These are phyloP conservation scores for Melipona bicolor DNA, from an alignment of 2,888 invertebrate genomes.

Conservation along the genomic window DNA sequence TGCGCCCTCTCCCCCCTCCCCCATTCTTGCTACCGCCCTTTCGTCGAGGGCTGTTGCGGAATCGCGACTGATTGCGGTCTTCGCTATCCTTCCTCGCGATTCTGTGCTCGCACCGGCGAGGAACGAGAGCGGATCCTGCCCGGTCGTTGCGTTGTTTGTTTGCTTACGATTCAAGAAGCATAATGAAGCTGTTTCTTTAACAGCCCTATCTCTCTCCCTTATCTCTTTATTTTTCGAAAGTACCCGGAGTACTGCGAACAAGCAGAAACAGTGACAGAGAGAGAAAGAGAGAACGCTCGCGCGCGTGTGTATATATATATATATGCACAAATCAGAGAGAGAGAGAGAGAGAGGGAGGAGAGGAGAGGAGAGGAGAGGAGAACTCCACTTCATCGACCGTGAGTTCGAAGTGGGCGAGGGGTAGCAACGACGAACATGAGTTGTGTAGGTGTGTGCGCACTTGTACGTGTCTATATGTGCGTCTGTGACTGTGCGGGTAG, in stretches of 20 bases:
- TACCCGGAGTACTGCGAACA: conserved; percentile 29
- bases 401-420: conserved; percentile 47
- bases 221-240: conserved; percentile 62
- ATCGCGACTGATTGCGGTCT: conserved; percentile 40
- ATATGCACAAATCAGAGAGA: no score
- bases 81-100: conserved; percentile 37
- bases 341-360: conserved; percentile 10
- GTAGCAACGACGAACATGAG: conserved; percentile 23
- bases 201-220: conserved; percentile 30
- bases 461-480: background rate
- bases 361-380: conserved; percentile 23
- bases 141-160: conserved; percentile 55
- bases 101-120: conserved; percentile 11
- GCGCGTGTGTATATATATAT: background rate
- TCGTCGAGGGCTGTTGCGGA: conserved; percentile 10
- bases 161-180: conserved; percentile 67
- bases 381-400: conserved; percentile 66
- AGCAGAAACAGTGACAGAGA: conserved; percentile 37
- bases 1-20: background rate
- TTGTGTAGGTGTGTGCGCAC: conserved; percentile 10
- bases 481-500: conserved; percentile 2
- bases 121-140: conserved; percentile 24
- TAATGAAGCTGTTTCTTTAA: conserved; percentile 63
- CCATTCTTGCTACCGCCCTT: background rate
- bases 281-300: no score